Percentiles rank a stretch among this genome's conserved stretches.
These are phyloP conservation scores for Nemoura dubitans DNA, from an alignment of 2,888 invertebrate species.

Conservation along the genomic window DNA sequence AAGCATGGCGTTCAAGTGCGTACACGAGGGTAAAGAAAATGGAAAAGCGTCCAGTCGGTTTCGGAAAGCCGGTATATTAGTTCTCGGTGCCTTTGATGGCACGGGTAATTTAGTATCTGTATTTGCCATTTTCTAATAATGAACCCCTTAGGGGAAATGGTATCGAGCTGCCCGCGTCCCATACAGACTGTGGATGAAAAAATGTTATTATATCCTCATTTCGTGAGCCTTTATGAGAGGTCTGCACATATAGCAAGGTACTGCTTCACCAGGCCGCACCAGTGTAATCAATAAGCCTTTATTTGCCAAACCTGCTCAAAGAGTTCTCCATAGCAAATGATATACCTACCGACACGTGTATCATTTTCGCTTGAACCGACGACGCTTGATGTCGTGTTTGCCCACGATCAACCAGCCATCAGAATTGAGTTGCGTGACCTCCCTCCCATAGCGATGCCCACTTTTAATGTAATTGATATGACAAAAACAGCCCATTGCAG, in stretches of 20 bases:
- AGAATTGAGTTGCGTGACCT: too few species aligned
- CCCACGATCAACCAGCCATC: too few species aligned
- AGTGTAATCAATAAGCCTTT: neutral
- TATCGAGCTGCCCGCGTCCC: too few species aligned
- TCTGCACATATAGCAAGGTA: too few species aligned
- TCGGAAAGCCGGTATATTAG: neutral
- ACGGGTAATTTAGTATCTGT: neutral
- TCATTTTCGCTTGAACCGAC: too few species aligned
- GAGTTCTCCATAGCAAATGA: too few species aligned
- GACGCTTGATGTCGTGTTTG: too few species aligned
- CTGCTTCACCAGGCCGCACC: neutral
- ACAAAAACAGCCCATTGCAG: neutral
- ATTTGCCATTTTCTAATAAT: neutral
- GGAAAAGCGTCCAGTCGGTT: neutral
- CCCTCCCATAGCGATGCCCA: neutral
- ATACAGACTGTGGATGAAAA: too few species aligned
- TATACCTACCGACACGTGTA: too few species aligned
- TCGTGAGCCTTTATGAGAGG: too few species aligned
- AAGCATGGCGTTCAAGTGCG: neutral
- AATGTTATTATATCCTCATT: too few species aligned
- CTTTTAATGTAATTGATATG: neutral
- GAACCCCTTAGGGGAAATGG: too few species aligned
- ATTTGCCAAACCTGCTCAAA: neutral
- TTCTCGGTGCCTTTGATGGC: neutral
- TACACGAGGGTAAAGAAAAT: neutral